Evolutionary conservation across 2,888 invertebrate species (phyloP), one percentile per base, ranked within the genome.

Genomic region (Cyclophora punctaria): DNA sequence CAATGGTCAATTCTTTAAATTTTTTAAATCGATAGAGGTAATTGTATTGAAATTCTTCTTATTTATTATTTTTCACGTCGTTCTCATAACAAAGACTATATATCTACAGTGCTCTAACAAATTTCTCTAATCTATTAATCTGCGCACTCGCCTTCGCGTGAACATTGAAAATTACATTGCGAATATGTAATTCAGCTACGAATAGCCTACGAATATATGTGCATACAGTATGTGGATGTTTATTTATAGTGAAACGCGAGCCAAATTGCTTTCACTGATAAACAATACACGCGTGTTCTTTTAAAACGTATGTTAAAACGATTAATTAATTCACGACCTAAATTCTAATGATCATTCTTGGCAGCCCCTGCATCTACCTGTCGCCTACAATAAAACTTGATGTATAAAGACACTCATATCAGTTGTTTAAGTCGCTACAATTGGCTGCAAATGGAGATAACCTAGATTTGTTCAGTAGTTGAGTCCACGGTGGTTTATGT

Each of bases 211-310:
- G 20, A 64, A 54, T 59, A 66, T 54, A 55, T 58, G 64, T 58
- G 61, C 55, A 62, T 37, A 5, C 37, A 37, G 33, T 34, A 62
- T 62, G 54, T 63, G 55, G 57, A 67, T 70, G 70, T 71, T 73
- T 80, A 80, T 83, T 80, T 75, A 76, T 78, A 78, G 69, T 70
- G 62, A 69, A 70, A 70, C 74, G 64, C 67, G 71, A 69, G 83
- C 83, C 80, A 84, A 84, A 80, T 79, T 61, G 79, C 80, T 84
- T 84, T 84, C 79, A 72, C 80, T 75, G 71, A 71, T 75, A 75
- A 72, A 66, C 56, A 52, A 60, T 62, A 59, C 56, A 55, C 55
- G 55, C 49, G 58, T 49, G 52, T 57, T 52, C 37, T 55, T 53
- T 54, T 52, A 48, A 41, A 52, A 53, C 57, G 53, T 56, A 62